Conservation (phyloP, 2,797 vertebrate species). For the Paratrypauchen microcephalus region DNA sequence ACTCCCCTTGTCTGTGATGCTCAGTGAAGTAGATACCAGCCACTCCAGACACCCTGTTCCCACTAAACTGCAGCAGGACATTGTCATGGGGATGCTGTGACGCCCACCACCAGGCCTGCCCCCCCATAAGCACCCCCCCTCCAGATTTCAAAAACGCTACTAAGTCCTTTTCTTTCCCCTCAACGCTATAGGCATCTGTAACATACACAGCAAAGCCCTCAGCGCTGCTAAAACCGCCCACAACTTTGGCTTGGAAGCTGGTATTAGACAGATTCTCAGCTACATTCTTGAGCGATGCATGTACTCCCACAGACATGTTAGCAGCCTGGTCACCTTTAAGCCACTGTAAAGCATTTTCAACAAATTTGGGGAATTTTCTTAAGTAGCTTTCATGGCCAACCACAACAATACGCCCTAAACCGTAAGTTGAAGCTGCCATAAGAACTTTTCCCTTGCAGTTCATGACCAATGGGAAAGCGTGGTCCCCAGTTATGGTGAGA, state of each 20-base stretch:
- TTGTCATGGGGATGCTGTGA: constrained; percentile 48
- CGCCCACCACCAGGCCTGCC: constrained; percentile 87
- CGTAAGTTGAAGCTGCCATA: constrained; percentile 81
- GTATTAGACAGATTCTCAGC: constrained; percentile 54
- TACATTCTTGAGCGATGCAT: constrained; percentile 42
- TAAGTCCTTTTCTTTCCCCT: constrained; percentile 50
- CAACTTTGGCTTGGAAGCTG: constrained; percentile 50
- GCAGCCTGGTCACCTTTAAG: constrained; percentile 61
- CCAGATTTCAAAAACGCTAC: constrained; percentile 81
- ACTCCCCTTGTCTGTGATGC: background rate
- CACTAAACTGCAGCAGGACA: constrained; percentile 2
- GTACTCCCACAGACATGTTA: constrained; percentile 56
- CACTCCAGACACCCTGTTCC: constrained; percentile 8
- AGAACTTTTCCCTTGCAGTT: constrained; percentile 73
- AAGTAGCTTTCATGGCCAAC: constrained; percentile 80
- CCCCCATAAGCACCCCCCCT: constrained; percentile 85
- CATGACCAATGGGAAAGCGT: constrained; percentile 69
- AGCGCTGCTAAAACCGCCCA: constrained; percentile 28
- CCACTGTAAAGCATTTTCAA: constrained; percentile 76
- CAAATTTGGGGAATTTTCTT: constrained; percentile 62
- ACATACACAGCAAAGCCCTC: constrained; percentile 73
- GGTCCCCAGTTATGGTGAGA: background rate
- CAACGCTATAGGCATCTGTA: constrained; percentile 69
- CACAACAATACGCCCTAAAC: constrained; percentile 79
- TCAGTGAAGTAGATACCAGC: constrained; percentile 5